Conservation (phyloP, 2,797 vertebrate genomes). For the Rhabdomys pumilio region DNA sequence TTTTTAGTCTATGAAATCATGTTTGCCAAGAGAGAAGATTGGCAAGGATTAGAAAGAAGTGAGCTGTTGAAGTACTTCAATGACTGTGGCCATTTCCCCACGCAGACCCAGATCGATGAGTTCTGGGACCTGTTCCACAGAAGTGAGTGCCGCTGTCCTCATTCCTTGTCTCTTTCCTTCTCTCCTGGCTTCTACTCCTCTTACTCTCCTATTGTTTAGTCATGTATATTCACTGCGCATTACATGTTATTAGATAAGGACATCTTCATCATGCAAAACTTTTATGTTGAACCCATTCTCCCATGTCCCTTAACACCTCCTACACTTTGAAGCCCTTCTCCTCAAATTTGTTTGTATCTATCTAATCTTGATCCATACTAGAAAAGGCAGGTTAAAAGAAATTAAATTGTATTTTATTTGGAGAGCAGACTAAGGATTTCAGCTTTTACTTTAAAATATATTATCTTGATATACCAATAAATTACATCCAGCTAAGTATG, state of each 20-base stretch:
- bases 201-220: background rate
- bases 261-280: background rate
- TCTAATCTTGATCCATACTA: constrained; percentile 10
- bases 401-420: background rate
- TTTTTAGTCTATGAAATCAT: constrained; percentile 82
- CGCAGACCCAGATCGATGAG: constrained; percentile 54
- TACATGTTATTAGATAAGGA: background rate
- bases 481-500: no score
- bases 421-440: background rate
- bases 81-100: constrained; percentile 79
- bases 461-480: background rate
- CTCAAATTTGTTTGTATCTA: background rate
- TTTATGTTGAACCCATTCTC: background rate
- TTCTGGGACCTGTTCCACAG: constrained; percentile 54
- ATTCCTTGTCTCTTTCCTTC: background rate
- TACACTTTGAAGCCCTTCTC: background rate
- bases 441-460: background rate
- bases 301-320: accelerated
- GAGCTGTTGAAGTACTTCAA: constrained; percentile 79
- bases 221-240: background rate
- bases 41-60: constrained; percentile 79
- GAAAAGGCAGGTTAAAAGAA: constrained; percentile 18
- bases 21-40: constrained; percentile 79
- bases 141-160: background rate
- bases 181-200: background rate